These are phyloP conservation scores for Morelia viridis DNA, from an alignment of 2,797 vertebrate species.

Conservation along the genomic window DNA sequence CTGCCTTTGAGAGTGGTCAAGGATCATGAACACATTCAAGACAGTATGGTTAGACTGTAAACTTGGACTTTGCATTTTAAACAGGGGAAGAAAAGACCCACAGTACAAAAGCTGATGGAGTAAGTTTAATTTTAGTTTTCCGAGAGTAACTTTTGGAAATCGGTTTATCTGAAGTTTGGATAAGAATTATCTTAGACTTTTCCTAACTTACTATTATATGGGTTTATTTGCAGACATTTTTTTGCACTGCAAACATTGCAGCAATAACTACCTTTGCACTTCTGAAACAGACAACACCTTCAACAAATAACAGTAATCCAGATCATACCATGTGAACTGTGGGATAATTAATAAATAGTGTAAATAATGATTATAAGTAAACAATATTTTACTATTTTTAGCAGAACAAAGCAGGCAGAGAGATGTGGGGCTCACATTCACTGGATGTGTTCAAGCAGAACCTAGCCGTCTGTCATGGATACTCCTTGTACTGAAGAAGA, in stretches of 20 bases:
- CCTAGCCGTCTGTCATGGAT: neutral
- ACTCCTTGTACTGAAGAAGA: neutral
- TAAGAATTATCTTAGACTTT: neutral
- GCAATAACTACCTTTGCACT: neutral
- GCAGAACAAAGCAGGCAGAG: too few species aligned
- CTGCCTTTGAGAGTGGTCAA: too few species aligned
- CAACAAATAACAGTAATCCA: conserved; percentile 62
- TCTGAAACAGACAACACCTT: conserved; percentile 63
- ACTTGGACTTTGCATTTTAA: neutral
- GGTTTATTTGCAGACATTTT: neutral
- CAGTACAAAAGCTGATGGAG: neutral
- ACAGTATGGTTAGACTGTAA: too few species aligned
- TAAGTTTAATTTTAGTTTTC: neutral
- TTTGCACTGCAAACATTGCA: neutral
- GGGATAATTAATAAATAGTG: conserved; percentile 52
- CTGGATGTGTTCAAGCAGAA: neutral
- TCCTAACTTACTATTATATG: neutral
- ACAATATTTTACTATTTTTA: conserved; percentile 36
- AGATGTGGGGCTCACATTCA: too few species aligned
- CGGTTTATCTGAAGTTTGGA: neutral
- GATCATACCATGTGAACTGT: conserved; percentile 43
- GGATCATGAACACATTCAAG: too few species aligned
- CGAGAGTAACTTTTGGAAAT: neutral
- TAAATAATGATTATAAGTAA: conserved; percentile 70
- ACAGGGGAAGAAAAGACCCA: neutral